Evolutionary conservation across 2,797 vertebrate species (phyloP).

Genomic region (Micrastur ruficollis): DNA sequence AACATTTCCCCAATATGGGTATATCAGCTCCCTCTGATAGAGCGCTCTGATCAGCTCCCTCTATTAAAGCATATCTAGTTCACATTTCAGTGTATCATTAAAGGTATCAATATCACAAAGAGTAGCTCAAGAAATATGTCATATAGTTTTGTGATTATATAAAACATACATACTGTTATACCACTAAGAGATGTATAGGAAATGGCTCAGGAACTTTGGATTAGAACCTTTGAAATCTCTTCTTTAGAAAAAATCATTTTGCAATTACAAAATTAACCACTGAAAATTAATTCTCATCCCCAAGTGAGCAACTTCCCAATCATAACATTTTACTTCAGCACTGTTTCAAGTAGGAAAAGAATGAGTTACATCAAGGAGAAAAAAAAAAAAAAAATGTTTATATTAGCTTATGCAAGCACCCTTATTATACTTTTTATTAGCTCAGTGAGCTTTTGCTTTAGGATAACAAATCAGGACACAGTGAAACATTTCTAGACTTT

Average conservation of each 20-base stretch:
- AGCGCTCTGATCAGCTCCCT: not conserved
- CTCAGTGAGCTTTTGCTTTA: not conserved
- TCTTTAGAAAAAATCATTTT: not conserved
- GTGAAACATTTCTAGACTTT: not conserved
- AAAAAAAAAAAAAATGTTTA: not conserved
- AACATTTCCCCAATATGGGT: not conserved
- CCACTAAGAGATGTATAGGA: not conserved
- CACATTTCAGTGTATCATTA: not conserved
- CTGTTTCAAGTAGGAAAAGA: not conserved
- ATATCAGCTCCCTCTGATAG: not conserved
- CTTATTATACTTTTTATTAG: not conserved
- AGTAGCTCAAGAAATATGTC: not conserved
- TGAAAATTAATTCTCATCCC: not conserved
- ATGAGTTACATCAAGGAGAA: not conserved
- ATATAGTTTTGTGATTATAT: not conserved
- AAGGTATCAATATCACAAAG: not conserved
- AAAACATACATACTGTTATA: not conserved
- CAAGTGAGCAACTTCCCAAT: not conserved
- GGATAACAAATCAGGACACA: not conserved
- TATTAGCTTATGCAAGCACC: not conserved
- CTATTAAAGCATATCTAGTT: not conserved
- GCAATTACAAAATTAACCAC: not conserved
- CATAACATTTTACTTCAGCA: not conserved
- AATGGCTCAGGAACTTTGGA: not conserved
- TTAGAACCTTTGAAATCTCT: not conserved